Evolutionary conservation across 2,113 vertebrate genomes (phyloP), one percentile per base, ranked within the genome.

Genomic region (Aspiorhynchus laticeps): DNA sequence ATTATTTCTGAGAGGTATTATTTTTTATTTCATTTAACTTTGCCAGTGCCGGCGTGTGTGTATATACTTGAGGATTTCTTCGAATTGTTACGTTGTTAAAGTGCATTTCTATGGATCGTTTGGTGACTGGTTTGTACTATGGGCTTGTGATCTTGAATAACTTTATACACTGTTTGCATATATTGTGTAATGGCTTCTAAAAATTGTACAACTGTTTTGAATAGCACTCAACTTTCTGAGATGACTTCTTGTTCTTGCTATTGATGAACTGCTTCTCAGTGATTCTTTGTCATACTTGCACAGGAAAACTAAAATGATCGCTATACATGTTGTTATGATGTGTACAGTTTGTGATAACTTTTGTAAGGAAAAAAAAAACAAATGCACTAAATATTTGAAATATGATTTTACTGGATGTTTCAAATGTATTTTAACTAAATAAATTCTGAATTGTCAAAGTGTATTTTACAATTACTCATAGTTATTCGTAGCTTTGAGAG

Each of bases 341-440:
- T 97, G 94, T 97, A 98, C 96, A 97, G 96, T 97, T 98, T 98
- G 96, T 98, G 96, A 98, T 97, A 97, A 96, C 94, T 98, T 99
- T 99, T 98, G 95, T 97, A 98, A 96, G 93, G 93, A 89, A 92
- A 93, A 89, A 92, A 79, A 15, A 56, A 43, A n/a, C 6, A 17
- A 94, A 96, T 93, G 93, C 95, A 95, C 89, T 95, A 89, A 90
- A 94, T 85, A 96, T 95, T 97, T 97, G 93, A 95, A 95, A 96
- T 95, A 95, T 96, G 91, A 96, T 96, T 96, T 96, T 94, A 92
- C 89, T 92, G 93, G 96, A 94, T 95, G 97, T 98, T 98, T 98
- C 96, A 93, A 97, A 98, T 97, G 97, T 97, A 98, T 97, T 98
- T 98, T 97, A 96, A 96, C 94, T 91, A 96, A 96, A 93, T 91